A percentile compares a stretch with the other conserved stretches of the same genome.
phyloP scores from a whole-genome alignment of 2,113 vertebrate genomes.

The Urocitellus parryii region DNA sequence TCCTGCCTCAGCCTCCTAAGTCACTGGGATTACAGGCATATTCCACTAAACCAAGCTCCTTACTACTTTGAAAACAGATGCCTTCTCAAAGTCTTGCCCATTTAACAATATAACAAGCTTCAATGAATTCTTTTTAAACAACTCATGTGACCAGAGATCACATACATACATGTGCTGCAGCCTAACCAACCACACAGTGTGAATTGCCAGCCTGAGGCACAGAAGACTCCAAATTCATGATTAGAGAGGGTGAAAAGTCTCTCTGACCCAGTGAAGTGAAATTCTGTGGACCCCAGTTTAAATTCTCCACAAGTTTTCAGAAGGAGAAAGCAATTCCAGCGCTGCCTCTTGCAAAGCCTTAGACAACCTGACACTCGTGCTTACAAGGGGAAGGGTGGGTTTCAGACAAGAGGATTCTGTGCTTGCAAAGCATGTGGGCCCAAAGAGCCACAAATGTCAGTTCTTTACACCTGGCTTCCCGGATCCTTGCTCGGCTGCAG shows the following conservation, averaged over 20 bases:
- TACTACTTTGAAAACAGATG: neutral
- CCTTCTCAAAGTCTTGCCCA: neutral
- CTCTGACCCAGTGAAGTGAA: neutral
- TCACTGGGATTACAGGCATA: too few relatives aligned
- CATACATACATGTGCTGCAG: neutral
- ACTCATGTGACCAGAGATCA: neutral
- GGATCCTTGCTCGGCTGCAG: conserved; percentile 18
- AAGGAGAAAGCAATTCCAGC: neutral
- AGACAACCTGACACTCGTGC: neutral
- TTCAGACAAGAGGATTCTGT: neutral
- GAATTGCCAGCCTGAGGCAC: neutral
- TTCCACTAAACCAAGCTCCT: too few relatives aligned
- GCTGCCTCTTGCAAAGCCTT: neutral
- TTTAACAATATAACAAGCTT: neutral
- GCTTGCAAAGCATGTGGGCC: neutral
- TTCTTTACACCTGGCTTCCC: neutral
- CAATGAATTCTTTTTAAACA: neutral
- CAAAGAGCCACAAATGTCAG: neutral
- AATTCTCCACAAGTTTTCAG: conserved; percentile 23
- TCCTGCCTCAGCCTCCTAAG: too few relatives aligned
- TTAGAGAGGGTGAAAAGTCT: neutral
- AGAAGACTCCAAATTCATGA: neutral
- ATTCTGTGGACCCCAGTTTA: neutral
- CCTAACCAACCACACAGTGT: neutral
- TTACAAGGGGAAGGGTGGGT: neutral